A percentile compares a stretch with the other conserved stretches of the same genome.
Conservation (phyloP, 2,113 vertebrate species). For the Datnioides undecimradiatus region DNA sequence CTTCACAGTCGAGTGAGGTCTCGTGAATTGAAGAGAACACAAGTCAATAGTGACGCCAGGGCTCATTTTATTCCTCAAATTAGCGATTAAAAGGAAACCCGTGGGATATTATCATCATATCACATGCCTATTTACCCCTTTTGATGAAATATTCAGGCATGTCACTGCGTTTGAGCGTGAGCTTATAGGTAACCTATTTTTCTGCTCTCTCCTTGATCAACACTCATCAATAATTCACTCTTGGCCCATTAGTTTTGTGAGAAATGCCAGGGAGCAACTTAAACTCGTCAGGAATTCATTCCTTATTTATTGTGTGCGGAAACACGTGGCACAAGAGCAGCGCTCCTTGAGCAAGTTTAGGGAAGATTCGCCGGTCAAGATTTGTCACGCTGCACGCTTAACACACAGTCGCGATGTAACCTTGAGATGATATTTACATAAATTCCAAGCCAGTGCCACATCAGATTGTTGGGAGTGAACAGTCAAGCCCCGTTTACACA, state of each 20-base stretch:
- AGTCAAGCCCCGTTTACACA: conserved; percentile 9
- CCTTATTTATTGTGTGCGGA: conserved; percentile 54
- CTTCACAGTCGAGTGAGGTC: conserved; percentile 46
- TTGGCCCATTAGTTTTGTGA: conserved; percentile 70
- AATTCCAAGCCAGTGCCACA: conserved; percentile 30
- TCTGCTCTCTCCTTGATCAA: conserved; percentile 75
- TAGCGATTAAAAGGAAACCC: conserved; percentile 46
- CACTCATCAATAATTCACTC: conserved; percentile 80
- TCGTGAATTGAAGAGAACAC: conserved; percentile 38
- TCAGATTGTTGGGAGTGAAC: conserved; percentile 16
- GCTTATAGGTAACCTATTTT: conserved; percentile 75
- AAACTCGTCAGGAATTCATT: conserved; percentile 63
- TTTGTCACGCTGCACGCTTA: conserved; percentile 37
- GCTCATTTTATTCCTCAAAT: conserved; percentile 69
- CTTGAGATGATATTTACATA: conserved; percentile 62
- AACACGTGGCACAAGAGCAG: conserved; percentile 45
- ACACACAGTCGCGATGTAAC: conserved; percentile 48
- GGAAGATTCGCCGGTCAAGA: conserved; percentile 40
- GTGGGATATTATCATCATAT: conserved; percentile 50
- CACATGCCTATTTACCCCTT: conserved; percentile 67
- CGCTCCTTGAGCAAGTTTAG: conserved; percentile 33
- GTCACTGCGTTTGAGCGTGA: conserved; percentile 53
- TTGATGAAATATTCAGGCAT: conserved; percentile 76
- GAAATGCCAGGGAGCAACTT: conserved; percentile 66
- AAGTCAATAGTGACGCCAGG: conserved; percentile 53